Percentiles rank a stretch among this genome's conserved stretches.
Evolutionary conservation across 2,113 vertebrate genomes (phyloP).

Genomic region (Gambusia affinis): DNA sequence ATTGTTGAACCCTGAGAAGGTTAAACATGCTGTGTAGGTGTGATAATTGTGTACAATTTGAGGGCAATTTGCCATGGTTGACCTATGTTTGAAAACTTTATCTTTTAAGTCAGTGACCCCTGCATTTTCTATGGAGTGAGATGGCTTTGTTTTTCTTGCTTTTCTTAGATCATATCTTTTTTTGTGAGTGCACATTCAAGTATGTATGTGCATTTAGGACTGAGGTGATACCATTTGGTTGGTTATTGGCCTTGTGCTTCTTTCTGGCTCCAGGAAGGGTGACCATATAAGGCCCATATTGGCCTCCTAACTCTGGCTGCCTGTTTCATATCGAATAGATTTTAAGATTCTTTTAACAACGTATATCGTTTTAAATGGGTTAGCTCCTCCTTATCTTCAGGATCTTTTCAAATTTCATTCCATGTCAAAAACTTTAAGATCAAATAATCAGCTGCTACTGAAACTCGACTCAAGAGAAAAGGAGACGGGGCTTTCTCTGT

Average conservation of each 20-base stretch:
- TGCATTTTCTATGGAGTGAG: constrained; percentile 70
- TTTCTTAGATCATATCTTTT: neutral
- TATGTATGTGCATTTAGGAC: neutral
- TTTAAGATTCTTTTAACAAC: too few species aligned
- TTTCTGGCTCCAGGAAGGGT: too few species aligned
- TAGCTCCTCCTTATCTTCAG: too few species aligned
- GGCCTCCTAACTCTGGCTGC: too few species aligned
- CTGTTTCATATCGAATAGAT: too few species aligned
- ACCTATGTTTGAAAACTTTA: neutral
- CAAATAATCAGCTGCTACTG: too few species aligned
- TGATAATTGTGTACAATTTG: neutral
- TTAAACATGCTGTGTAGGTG: neutral
- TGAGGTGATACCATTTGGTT: constrained; percentile 11
- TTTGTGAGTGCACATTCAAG: neutral
- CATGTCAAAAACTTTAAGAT: too few species aligned
- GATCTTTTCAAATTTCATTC: too few species aligned
- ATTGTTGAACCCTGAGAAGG: neutral
- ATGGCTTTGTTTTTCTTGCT: constrained; percentile 49
- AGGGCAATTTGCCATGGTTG: neutral
- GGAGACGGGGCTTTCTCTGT: too few species aligned
- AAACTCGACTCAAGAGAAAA: too few species aligned
- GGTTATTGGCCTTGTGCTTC: constrained; percentile 7
- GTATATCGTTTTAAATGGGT: too few species aligned
- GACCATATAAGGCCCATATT: too few species aligned
- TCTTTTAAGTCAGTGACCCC: neutral